phyloP scores from a whole-genome alignment of 2,113 vertebrate species.

The Syngnathus scovelli region DNA sequence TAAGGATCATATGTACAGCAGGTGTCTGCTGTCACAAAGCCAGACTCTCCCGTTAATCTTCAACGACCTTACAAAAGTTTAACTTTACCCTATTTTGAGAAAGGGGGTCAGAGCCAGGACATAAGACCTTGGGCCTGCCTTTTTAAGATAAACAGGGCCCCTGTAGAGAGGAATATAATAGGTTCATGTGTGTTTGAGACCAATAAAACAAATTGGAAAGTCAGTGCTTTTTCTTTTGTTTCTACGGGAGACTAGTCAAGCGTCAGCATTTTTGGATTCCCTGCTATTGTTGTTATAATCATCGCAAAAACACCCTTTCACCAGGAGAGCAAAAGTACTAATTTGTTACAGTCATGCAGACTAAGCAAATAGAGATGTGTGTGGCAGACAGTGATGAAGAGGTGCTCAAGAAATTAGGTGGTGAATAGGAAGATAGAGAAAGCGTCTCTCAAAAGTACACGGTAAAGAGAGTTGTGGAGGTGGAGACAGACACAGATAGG shows the following conservation, averaged over 20 bases:
- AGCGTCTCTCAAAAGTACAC: conserved; percentile 24
- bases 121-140: conserved; percentile 14
- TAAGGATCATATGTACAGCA: background rate
- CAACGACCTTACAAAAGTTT: background rate
- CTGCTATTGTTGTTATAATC: conserved; percentile 39
- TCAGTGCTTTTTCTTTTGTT: background rate
- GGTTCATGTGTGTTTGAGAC: conserved; percentile 10
- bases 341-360: conserved; percentile 54
- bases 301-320: conserved; percentile 31
- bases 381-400: conserved; percentile 24
- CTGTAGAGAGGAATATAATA: conserved; percentile 19
- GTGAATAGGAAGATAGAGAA: conserved; percentile 42
- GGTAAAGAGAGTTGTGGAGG: conserved; percentile 35
- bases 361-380: conserved; percentile 58
- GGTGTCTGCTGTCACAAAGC: background rate
- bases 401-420: conserved; percentile 42
- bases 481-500: conserved; percentile 32
- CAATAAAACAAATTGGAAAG: background rate
- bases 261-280: conserved; percentile 45
- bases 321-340: conserved; percentile 17
- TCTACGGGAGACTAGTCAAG: conserved; percentile 12
- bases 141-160: conserved; percentile 11
- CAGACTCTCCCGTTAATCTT: background rate
- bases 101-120: background rate
- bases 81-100: background rate